These are phyloP conservation scores for Pelusios castaneus DNA, from an alignment of 2,113 vertebrate species.

Conservation along the genomic window DNA sequence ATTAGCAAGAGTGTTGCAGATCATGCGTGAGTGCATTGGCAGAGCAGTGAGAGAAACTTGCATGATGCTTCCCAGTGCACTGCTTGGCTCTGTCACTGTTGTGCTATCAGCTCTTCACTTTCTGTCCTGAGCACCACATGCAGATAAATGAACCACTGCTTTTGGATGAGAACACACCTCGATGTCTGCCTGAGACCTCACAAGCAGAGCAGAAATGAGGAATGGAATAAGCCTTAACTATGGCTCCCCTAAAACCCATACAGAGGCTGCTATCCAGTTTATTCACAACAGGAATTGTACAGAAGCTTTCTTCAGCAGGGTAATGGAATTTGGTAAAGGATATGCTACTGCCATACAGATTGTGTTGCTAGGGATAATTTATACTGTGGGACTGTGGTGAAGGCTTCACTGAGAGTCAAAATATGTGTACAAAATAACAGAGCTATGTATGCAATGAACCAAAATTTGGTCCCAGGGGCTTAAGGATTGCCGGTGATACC, in stretches of 20 bases:
- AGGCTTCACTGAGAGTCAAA: not conserved
- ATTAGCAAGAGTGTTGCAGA: not conserved
- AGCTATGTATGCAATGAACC: fast-evolving
- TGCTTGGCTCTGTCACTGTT: not conserved
- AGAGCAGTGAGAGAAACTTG: not conserved
- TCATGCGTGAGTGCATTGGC: not conserved
- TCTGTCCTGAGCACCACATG: not conserved
- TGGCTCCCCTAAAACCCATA: not conserved
- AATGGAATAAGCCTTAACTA: fast-evolving
- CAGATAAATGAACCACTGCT: not conserved
- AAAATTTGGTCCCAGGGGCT: not conserved
- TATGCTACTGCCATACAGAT: not conserved
- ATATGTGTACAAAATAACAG: fast-evolving
- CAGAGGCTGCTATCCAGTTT: not conserved
- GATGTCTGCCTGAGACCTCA: not conserved
- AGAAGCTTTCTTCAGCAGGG: not conserved
- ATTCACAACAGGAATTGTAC: not conserved
- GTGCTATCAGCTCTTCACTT: not conserved
- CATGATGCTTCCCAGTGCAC: not conserved
- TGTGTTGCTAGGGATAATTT: not conserved
- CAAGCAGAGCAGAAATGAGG: not conserved
- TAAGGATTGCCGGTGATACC: fast-evolving
- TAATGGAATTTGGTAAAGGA: not conserved
- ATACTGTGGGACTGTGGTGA: not conserved
- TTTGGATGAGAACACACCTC: not conserved